Base-by-base conservation (phyloP, 2,888 invertebrate genomes). In the Schizaphis graminum region DNA sequence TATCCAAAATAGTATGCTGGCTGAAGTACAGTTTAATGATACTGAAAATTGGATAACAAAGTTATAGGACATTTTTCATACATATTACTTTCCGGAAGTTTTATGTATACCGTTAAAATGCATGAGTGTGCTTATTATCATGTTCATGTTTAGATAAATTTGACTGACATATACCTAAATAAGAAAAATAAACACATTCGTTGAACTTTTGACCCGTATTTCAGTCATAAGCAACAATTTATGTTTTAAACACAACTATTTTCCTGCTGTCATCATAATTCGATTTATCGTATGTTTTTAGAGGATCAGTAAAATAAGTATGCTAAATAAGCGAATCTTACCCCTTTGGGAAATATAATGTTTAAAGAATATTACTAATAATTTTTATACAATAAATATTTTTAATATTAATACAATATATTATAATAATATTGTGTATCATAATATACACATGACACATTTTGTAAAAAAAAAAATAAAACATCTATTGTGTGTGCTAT, bases 171-270 rank as follows among this genome's bases (percentile, higher is more conserved):
- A 67, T 49, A 47, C 67, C 24, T 4, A 49, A 67, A 35, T 44
- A 49, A 90, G 90, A 44, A 61, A 67, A 90, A 90, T 49, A 67
- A 90, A 90, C 90, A 67, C 90, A 47, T 67, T 67, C n/a, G 35
- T 47, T 90, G 90, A 90, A 90, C 67, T 90, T 90, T 90, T 67
- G 90, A 90, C 90, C 90, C 47, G 47, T 67, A 61, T 89, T 57
- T 44, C 7, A 47, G 7, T n/a, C 57, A 44, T n/a, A 24, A 16
- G 28, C 61, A 44, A 44, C 89, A 89, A 67, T 49, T 67, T 91
- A 53, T 21, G 49, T 84, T 53, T 91, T 84, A 91, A 91, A 84
- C n/a, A 89, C 53, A 53, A 49, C 16, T 28, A 41, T 84, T 91
- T 91, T 49, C 41, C 41, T 53, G 35, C 53, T 91, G 84, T 91